phyloP scores from a whole-genome alignment of 1,140 invertebrate species.

The Sogatella furcifera region DNA sequence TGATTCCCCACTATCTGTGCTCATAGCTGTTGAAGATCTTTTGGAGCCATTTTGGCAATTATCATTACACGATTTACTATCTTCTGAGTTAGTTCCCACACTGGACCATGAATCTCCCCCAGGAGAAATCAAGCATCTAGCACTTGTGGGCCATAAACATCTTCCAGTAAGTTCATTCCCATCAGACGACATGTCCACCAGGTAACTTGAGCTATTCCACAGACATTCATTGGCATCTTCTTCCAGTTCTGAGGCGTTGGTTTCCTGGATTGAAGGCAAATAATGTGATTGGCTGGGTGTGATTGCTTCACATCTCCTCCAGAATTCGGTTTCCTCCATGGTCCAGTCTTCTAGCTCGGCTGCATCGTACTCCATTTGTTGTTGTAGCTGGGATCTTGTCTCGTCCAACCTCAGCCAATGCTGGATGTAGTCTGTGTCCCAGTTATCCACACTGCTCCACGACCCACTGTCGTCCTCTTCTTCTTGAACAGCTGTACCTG shows the following conservation, averaged over 20 bases:
- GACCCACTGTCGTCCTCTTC: constrained; percentile 12
- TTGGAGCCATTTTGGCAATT: constrained; percentile 35
- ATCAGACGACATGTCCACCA: constrained; percentile 20
- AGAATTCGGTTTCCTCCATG: constrained; percentile 31
- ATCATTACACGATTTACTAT: constrained; percentile 34
- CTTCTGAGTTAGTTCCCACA: constrained; percentile 34
- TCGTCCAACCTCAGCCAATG: constrained; percentile 61
- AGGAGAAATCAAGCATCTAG: constrained; percentile 34
- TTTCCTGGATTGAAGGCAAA: constrained; percentile 18
- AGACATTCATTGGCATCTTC: constrained; percentile 48
- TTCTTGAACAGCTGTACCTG: constrained; percentile 1
- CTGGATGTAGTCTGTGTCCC: constrained; percentile 61
- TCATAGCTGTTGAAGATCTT: constrained; percentile 53
- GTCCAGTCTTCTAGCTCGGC: constrained; percentile 71
- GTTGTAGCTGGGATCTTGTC: constrained; percentile 48
- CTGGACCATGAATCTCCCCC: constrained; percentile 50
- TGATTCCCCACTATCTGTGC: constrained; percentile 49
- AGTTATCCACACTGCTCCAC: constrained; percentile 29
- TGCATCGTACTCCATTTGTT: constrained; percentile 59
- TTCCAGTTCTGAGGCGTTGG: constrained; percentile 6
- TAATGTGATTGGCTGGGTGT: constrained; percentile 9
- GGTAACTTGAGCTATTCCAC: constrained; percentile 54
- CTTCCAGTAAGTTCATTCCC: neutral
- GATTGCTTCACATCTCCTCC: constrained; percentile 4
- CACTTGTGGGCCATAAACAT: constrained; percentile 8